Evolutionary conservation across 2,888 invertebrate species (phyloP).

Genomic region (Acanthococcus lagerstroemiae): DNA sequence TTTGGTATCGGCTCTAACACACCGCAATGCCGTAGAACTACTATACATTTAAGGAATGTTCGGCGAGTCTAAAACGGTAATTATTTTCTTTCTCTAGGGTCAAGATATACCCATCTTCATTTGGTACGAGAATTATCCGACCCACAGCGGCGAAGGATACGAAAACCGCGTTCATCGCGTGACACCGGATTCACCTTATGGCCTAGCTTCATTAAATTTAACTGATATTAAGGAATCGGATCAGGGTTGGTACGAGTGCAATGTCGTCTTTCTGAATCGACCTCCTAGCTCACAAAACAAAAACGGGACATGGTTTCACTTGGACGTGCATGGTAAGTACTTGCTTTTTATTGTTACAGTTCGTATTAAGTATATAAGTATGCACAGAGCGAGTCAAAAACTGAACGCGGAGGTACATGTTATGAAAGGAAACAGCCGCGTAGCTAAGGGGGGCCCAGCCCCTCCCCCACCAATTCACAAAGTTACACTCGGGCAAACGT

Average conservation of each 20-base stretch:
- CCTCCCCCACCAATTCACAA: background rate
- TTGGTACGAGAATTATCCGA: slow-evolving; percentile 96
- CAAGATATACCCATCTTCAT: slow-evolving; percentile 95
- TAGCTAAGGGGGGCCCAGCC: background rate
- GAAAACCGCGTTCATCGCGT: slow-evolving; percentile 84
- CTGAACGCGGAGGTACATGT: too few relatives aligned
- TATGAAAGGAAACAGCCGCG: background rate
- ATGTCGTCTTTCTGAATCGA: slow-evolving; percentile 88
- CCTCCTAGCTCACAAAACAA: slow-evolving; percentile 84
- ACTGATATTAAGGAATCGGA: slow-evolving; percentile 87
- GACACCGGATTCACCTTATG: slow-evolving; percentile 75
- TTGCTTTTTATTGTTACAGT: background rate
- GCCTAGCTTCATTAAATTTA: slow-evolving; percentile 88
- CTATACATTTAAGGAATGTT: too few relatives aligned
- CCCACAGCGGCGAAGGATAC: slow-evolving; percentile 90
- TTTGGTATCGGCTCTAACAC: too few relatives aligned
- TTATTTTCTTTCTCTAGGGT: too few relatives aligned
- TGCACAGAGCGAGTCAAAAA: too few relatives aligned
- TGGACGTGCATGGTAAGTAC: slow-evolving; percentile 74
- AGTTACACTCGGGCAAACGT: too few relatives aligned
- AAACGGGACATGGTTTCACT: slow-evolving; percentile 95
- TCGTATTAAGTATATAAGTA: background rate
- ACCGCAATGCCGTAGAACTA: too few relatives aligned
- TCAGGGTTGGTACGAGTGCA: slow-evolving; percentile 94
- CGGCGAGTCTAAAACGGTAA: too few relatives aligned